These are phyloP conservation scores for Papilio elwesi DNA, from an alignment of 2,888 invertebrate species.

Conservation along the genomic window DNA sequence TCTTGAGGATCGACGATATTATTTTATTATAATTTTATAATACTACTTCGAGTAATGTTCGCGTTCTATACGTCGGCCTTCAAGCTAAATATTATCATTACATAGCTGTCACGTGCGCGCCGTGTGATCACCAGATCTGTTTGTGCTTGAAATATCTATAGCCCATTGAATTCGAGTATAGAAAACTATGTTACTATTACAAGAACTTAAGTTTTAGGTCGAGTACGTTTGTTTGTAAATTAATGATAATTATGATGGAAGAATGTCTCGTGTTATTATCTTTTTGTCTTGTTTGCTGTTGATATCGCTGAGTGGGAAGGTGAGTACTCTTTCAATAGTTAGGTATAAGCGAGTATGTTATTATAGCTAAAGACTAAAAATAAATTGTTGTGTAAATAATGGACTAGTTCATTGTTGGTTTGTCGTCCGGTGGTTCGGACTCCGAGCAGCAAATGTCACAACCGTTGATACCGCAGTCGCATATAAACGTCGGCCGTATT, in stretches of 20 bases:
- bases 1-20: neutral
- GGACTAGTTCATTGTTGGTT: slow-evolving; percentile 74
- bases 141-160: slow-evolving; percentile 48
- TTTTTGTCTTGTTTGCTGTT: slow-evolving; percentile 64
- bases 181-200: slow-evolving; percentile 54
- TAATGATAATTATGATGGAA: slow-evolving; percentile 68
- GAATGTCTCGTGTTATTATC: slow-evolving; percentile 63
- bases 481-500: slow-evolving; percentile 88
- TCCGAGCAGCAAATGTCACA: slow-evolving; percentile 86
- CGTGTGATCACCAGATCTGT: slow-evolving; percentile 47
- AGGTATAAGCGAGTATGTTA: slow-evolving; percentile 37
- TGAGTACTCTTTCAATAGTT: slow-evolving; percentile 46
- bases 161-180: slow-evolving; percentile 53
- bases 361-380: slow-evolving; percentile 36
- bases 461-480: slow-evolving; percentile 91
- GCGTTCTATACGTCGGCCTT: slow-evolving; percentile 5
- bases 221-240: slow-evolving; percentile 63
- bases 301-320: slow-evolving; percentile 59
- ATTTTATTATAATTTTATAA: slow-evolving; percentile 5
- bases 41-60: slow-evolving; percentile 7
- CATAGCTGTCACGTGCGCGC: slow-evolving; percentile 13
- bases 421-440: slow-evolving; percentile 75
- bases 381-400: slow-evolving; percentile 39
- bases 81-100: slow-evolving; percentile 13
- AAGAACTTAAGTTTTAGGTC: slow-evolving; percentile 60